Base-by-base conservation (phyloP, 2,797 vertebrate species). In the Sebastes steindachneri region DNA sequence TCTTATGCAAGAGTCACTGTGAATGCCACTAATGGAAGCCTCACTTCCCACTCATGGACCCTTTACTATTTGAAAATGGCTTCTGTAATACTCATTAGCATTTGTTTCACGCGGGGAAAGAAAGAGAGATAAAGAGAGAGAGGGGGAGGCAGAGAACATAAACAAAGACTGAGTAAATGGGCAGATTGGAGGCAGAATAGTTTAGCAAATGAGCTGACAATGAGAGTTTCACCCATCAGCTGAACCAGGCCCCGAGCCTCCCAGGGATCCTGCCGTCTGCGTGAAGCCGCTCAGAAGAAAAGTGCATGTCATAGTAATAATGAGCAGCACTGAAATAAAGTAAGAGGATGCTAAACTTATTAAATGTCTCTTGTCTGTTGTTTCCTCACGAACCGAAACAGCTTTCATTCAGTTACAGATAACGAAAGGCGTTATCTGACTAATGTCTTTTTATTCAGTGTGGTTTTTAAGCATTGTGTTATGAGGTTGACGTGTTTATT, bases 191-290 rank as follows among this genome's bases (percentile, higher is more conserved):
- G 65, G 79, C 72, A 75, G 80, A 85, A 85, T 81, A 75, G 81
- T 86, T 90, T 65, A 86, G 80, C 68, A 85, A 92, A 89, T 79
- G 79, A 87, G 84, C 74, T 63, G 86, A 89, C 84, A 80, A 84
- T 79, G 64, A 89, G 64, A 55, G 67, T 75, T 83, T 88, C 59
- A 86, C 72, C 62, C 83, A 70, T 80, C 75, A 81, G 7, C 55
- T 51, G 55, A 85, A 9, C 17, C 72, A 1, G 45, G 26, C 69
- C n/a, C 17, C 17, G 7, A 63, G 48, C 77, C 77, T 79, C 77
- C 2, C 55, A 29, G 80, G 58, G 33, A 81, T 60, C 68, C 67
- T 28, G 53, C 67, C 23, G 77, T 53, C 67, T 73, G 66, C 5
- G 53, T 9, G 51, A 25, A 77, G 67, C 70, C 23, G 5, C 17